Base-by-base conservation (phyloP, 2,797 vertebrate species). In the Siniperca scherzeri region DNA sequence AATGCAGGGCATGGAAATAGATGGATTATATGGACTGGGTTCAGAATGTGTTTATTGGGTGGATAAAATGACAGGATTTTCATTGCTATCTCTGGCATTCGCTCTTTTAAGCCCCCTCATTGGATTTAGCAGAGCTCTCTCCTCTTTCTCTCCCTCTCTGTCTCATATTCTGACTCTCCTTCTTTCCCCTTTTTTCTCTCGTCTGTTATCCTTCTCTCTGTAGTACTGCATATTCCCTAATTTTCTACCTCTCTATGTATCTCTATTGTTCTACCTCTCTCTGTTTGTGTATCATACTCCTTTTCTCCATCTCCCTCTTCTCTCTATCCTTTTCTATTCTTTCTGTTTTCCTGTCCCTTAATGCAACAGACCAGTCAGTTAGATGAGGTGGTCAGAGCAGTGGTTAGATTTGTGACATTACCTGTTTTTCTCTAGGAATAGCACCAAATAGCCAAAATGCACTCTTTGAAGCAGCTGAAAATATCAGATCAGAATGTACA, bases 1-100 rank as follows among this genome's bases (percentile, higher is more conserved):
- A 88, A 87, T 88, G 85, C 79, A 79, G 77, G 12, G 74, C 73
- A 89, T 80, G 84, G 87, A 92, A 90, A 90, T 76, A 59, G 85
- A 92, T 91, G 87, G 85, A 93, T 94, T 93, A 91, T 89, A 81
- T 82, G 65, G 80, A 88, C 66, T 42, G 79, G 44, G 81, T 89
- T 92, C 77, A 84, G 74, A 88, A 82, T 85, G 88, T 92, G 88
- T 94, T 92, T 91, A 90, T 91, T 93, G 91, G 89, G 77, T 86
- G 78, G 82, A 91, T 91, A 77, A 89, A 91, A 92, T 88, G 68
- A 85, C 76, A 74, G 74, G 82, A 87, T 92, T 93, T 87, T 72
- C 82, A 84, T 50, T 80, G 70, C 91, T 87, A 77, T 93, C 84
- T 91, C 81, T 93, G 91, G 91, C 83, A 82, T 90, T 91, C 67